Base-by-base conservation (phyloP, 2,888 invertebrate species). In the Galeopsomyia nigrocyanea region DNA sequence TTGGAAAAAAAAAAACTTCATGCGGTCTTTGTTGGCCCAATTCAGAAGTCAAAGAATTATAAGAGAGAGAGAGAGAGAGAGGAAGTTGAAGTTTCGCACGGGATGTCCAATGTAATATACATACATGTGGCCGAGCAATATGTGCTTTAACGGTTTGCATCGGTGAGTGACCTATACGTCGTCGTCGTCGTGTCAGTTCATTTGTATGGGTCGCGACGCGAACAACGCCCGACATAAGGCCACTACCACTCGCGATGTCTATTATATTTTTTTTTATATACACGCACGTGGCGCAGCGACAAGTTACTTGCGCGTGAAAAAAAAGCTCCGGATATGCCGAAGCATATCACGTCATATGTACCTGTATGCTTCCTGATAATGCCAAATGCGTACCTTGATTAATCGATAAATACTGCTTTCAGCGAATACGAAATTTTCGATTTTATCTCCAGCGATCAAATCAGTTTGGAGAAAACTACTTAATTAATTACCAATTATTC, bases 161-260 rank as follows among this genome's bases (percentile, higher is more conserved):
- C 70, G 73, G 73, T 70, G 73, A 74, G 69, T 70, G 73, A 74
- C 73, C 73, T 67, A 70, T 70, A 66, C 73, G 58, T 63, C 53
- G 67, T 31, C n/a, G 14, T 46, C 47, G 56, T 9, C 65, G 73
- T 66, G 61, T 61, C 65, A 66, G 57, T 60, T 71, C 56, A 71
- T 67, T 71, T 57, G 51, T 71, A 65, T 71, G 66, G 56, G 62
- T 46, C 39, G 17, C 61, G 26, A 26, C 26, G 26, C 26, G 26
- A 26, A 5, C 26, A 26, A 26, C 26, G n/a, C 50, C 13, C 9
- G 57, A 9, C 51, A 60, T 21, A 60, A 63, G 46, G 47, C 26
- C 22, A 50, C 31, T 10, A 26, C 26, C 26, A 26, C 26, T 26
- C 26, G 5, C 39, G 13, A 7, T 39, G 39, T 10, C 39, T 39